Percentiles rank a stretch among this genome's conserved stretches.
Evolutionary conservation across 2,888 invertebrate genomes (phyloP).

Genomic region (Caenorhabditis plicata): DNA sequence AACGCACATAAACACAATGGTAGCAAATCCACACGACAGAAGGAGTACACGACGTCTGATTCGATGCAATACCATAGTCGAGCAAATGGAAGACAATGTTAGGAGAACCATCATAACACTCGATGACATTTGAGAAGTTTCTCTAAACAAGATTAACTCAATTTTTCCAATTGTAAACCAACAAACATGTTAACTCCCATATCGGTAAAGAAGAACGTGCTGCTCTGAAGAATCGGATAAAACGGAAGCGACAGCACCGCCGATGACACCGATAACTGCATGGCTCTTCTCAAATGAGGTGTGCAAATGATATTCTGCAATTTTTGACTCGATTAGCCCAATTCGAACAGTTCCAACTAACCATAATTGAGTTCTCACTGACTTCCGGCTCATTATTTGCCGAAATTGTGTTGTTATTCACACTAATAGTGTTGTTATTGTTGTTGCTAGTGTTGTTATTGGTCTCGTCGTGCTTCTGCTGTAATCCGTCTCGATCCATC

Average conservation of each 20-base stretch:
- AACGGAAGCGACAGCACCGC: slow-evolving; percentile 56
- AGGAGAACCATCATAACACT: slow-evolving; percentile 54
- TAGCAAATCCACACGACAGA: slow-evolving; percentile 25
- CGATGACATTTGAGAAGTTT: slow-evolving; percentile 50
- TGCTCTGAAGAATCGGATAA: slow-evolving; percentile 59
- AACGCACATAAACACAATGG: slow-evolving; percentile 28
- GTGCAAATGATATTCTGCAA: slow-evolving; percentile 33
- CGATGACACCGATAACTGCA: slow-evolving; percentile 49
- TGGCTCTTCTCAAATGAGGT: slow-evolving; percentile 49
- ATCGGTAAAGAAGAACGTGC: slow-evolving; percentile 52
- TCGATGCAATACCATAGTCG: slow-evolving; percentile 47
- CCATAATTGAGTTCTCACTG: slow-evolving; percentile 11
- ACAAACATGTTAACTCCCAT: slow-evolving; percentile 42
- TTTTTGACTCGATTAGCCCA: background rate
- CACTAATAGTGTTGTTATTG: too few species aligned
- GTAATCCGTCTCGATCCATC: slow-evolving; percentile 26
- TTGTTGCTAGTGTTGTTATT: slow-evolving; percentile 6
- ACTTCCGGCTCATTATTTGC: slow-evolving; percentile 1
- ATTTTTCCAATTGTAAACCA: background rate
- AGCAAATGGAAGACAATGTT: slow-evolving; percentile 44
- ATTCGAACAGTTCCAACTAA: background rate
- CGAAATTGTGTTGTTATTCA: too few species aligned
- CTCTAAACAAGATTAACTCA: slow-evolving; percentile 15
- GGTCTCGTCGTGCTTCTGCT: slow-evolving; percentile 7
- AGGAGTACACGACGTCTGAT: slow-evolving; percentile 41